Conservation (phyloP, 2,888 invertebrate species). For the Gisinianus flammeolus region DNA sequence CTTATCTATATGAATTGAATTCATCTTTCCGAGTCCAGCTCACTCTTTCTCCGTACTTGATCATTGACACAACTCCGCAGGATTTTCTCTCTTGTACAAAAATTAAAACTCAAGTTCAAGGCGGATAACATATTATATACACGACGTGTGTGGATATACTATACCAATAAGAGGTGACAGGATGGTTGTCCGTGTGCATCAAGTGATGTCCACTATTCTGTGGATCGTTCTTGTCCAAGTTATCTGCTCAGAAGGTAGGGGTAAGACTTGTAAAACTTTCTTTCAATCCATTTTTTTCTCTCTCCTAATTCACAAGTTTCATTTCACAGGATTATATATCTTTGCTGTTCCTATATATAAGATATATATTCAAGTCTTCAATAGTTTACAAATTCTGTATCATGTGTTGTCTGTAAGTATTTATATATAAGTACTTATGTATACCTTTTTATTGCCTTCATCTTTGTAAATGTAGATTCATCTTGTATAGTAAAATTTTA, state of each 20-base stretch:
- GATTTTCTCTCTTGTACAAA: background rate
- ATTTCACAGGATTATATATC: no score
- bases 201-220: background rate
- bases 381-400: background rate
- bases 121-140: background rate
- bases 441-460: background rate
- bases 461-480: background rate
- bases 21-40: constrained; percentile 22
- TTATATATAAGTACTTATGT: background rate
- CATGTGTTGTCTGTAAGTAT: background rate
- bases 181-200: background rate
- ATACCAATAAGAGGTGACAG: background rate
- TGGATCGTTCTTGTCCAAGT: constrained; percentile 20
- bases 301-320: background rate
- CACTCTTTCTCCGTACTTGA: constrained; percentile 17
- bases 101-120: background rate
- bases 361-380: background rate
- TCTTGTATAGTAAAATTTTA: background rate
- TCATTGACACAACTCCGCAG: background rate
- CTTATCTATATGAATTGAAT: no score
- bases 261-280: constrained; percentile 20
- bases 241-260: constrained; percentile 36
- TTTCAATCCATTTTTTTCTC: background rate
- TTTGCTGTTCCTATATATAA: no score
- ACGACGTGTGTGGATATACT: background rate